These are phyloP conservation scores for Butorides virescens DNA, from an alignment of 2,113 vertebrate genomes.

Conservation along the genomic window DNA sequence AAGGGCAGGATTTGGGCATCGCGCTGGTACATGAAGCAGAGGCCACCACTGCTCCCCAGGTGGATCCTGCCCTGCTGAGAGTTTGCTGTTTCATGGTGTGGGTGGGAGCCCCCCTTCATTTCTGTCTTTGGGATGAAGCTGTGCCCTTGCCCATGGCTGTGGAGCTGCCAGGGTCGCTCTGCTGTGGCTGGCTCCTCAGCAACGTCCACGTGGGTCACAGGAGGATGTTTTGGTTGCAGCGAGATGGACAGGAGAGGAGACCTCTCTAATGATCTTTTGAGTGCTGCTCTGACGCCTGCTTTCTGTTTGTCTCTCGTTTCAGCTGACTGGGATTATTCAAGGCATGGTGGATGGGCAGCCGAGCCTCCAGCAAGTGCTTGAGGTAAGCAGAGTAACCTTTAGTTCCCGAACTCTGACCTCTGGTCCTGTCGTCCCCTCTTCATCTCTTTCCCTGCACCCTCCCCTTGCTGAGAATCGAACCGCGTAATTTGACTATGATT, in stretches of 20 bases:
- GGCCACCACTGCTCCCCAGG: neutral
- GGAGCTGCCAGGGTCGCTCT: neutral
- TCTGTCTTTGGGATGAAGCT: neutral
- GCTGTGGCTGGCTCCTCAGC: neutral
- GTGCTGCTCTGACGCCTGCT: neutral
- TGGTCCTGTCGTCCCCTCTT: slow-evolving; percentile 44
- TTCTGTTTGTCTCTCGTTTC: slow-evolving; percentile 68
- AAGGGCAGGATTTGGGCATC: neutral
- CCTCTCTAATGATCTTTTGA: neutral
- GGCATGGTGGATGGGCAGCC: slow-evolving; percentile 86
- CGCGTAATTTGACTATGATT: slow-evolving; percentile 81
- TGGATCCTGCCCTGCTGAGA: neutral
- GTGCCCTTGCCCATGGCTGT: neutral
- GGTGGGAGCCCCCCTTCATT: neutral
- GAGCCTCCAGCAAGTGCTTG: slow-evolving; percentile 82
- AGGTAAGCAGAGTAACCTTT: slow-evolving; percentile 82
- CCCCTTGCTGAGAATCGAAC: slow-evolving; percentile 71
- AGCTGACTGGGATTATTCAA: slow-evolving; percentile 86
- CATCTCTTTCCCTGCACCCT: slow-evolving; percentile 41
- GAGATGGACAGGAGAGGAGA: slow-evolving; percentile 18
- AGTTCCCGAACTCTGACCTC: slow-evolving; percentile 71
- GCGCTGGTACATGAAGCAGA: neutral
- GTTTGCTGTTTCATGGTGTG: neutral
- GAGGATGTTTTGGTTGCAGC: neutral
- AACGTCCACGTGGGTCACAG: neutral